A percentile compares a stretch with the other conserved stretches of the same genome.
These are phyloP conservation scores for Conus ventricosus DNA, from an alignment of 1,140 invertebrate genomes.

Conservation along the genomic window DNA sequence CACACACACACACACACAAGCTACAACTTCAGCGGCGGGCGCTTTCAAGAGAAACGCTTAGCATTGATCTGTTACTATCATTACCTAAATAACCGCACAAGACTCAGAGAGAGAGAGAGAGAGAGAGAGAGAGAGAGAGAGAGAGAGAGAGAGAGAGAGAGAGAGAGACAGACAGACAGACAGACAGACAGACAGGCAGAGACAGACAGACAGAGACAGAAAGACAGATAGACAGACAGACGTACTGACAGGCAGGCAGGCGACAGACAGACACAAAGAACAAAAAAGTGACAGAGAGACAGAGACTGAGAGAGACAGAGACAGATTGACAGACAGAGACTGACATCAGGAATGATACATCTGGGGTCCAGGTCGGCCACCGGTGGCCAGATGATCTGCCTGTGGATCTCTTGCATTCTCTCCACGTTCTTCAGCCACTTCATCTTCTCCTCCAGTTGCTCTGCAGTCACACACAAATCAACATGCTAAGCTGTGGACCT, in stretches of 20 bases:
- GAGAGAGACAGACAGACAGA: too few relatives aligned
- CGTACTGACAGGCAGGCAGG: too few relatives aligned
- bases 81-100: too few relatives aligned
- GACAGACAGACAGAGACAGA: too few relatives aligned
- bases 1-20: not conserved
- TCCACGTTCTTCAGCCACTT: conserved; percentile 86
- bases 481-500: too few relatives aligned
- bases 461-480: conserved; percentile 66
- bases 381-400: conserved; percentile 82
- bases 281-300: not conserved
- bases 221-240: too few relatives aligned
- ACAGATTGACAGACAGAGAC: not conserved
- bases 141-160: too few relatives aligned
- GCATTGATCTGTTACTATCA: too few relatives aligned
- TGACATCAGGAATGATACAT: conserved; percentile 81
- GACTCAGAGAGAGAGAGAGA: too few relatives aligned
- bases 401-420: conserved; percentile 82
- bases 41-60: not conserved
- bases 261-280: not conserved
- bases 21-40: too few relatives aligned
- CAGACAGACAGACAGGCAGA: too few relatives aligned
- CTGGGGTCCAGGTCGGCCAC: conserved; percentile 82
- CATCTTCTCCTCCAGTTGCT: conserved; percentile 84
- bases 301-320: not conserved
- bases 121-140: too few relatives aligned